A percentile compares a stretch with the other conserved stretches of the same genome.
phyloP scores from a whole-genome alignment of 2,888 invertebrate species.

The Atrina japonica region DNA sequence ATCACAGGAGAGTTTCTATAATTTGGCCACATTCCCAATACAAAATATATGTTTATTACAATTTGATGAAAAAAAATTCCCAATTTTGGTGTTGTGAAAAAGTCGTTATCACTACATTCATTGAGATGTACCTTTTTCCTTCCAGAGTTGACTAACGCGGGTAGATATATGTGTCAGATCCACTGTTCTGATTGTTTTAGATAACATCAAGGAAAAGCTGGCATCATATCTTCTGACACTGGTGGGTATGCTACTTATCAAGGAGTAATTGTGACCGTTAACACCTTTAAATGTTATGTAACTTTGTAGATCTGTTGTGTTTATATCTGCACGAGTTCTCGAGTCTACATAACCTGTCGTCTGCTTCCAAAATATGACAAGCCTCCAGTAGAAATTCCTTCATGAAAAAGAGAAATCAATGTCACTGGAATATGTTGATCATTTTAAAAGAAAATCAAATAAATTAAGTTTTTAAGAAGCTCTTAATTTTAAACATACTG shows the following conservation, averaged over 20 bases:
- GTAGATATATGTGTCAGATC: constrained; percentile 16
- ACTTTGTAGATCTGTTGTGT: constrained; percentile 27
- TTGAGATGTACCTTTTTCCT: constrained; percentile 28
- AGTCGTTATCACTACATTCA: no score
- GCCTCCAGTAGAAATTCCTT: constrained; percentile 51
- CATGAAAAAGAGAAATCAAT: not conserved
- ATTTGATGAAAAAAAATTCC: no score
- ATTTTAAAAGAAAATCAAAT: constrained; percentile 1
- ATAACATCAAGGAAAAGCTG: constrained; percentile 48
- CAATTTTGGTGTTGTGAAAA: no score
- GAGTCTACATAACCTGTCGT: constrained; percentile 42
- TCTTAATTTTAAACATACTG: no score
- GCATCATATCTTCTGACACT: constrained; percentile 41
- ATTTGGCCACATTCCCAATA: no score
- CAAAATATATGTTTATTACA: no score
- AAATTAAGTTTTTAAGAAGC: no score
- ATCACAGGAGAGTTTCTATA: no score
- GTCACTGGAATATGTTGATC: not conserved
- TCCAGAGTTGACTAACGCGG: constrained; percentile 22
- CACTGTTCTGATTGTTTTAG: constrained; percentile 12
- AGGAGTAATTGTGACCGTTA: constrained; percentile 36
- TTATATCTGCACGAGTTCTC: constrained; percentile 27
- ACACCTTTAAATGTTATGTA: constrained; percentile 39
- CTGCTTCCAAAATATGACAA: constrained; percentile 54
- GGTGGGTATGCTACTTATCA: constrained; percentile 20